Conservation (phyloP, 2,888 invertebrate species). For the Oligia fasciuncula region DNA sequence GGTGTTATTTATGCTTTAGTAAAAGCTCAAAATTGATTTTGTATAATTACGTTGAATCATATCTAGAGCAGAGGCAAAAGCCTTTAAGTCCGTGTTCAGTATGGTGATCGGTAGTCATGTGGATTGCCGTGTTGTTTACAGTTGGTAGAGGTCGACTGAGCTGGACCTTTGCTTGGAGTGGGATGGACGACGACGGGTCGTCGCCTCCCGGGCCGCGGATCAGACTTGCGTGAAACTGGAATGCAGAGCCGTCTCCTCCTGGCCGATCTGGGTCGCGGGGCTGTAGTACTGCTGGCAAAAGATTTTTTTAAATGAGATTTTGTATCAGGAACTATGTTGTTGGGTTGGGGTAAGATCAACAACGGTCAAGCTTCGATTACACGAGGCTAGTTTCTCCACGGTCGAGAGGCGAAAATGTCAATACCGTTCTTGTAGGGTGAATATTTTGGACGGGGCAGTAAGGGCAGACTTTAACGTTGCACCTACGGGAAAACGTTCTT, state of each 20-base stretch:
- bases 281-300: constrained; percentile 93
- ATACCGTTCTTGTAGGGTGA: not conserved
- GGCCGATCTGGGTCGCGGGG: constrained; percentile 93
- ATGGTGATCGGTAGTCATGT: constrained; percentile 20
- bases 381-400: not conserved
- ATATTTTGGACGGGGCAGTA: not conserved
- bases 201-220: constrained; percentile 87
- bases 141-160: constrained; percentile 81
- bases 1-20: constrained; percentile 1
- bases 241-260: constrained; percentile 92
- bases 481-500: not conserved
- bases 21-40: not conserved
- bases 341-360: not conserved
- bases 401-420: not conserved
- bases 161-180: constrained; percentile 75
- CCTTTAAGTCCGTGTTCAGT: constrained; percentile 22
- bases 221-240: constrained; percentile 96
- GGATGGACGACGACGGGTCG: constrained; percentile 79
- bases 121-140: constrained; percentile 71
- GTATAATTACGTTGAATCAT: constrained; percentile 2
- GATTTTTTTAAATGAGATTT: not conserved
- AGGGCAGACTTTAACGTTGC: not conserved
- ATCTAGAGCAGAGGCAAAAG: constrained; percentile 24
- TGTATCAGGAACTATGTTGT: not conserved
- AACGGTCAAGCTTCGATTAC: not conserved